phyloP scores from a whole-genome alignment of 2,888 invertebrate species.

The Bhutanitis thaidina region DNA sequence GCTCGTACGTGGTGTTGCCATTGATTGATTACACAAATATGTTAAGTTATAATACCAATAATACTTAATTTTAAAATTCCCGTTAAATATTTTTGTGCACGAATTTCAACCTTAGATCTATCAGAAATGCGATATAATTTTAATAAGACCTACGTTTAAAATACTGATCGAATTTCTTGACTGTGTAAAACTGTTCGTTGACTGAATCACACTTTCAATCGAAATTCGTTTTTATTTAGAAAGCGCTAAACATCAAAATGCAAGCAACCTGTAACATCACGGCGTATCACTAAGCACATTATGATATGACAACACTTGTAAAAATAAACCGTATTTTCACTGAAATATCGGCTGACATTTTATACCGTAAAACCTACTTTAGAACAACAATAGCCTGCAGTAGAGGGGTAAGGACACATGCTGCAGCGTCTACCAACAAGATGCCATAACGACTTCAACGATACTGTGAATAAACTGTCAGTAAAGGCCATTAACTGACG shows the following conservation, averaged over 20 bases:
- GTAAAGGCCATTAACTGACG: background rate
- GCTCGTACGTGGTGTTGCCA: conserved; percentile 61
- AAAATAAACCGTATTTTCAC: conserved; percentile 37
- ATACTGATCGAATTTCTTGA: conserved; percentile 48
- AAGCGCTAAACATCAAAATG: conserved; percentile 41
- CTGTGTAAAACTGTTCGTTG: conserved; percentile 22
- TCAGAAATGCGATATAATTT: conserved; percentile 49
- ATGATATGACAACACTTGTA: conserved; percentile 59
- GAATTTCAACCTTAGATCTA: conserved; percentile 54
- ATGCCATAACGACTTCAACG: conserved; percentile 19
- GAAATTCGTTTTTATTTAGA: conserved; percentile 22
- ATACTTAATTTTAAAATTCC: conserved; percentile 45
- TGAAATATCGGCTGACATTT: conserved; percentile 29
- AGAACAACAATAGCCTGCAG: conserved; percentile 52
- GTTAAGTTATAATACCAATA: conserved; percentile 42
- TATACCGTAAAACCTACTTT: conserved; percentile 39
- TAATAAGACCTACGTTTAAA: conserved; percentile 48
- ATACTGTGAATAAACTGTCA: conserved; percentile 33
- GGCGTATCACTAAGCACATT: conserved; percentile 44
- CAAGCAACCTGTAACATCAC: conserved; percentile 40
- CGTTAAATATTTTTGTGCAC: conserved; percentile 71
- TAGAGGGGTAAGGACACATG: conserved; percentile 22
- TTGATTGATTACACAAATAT: conserved; percentile 35
- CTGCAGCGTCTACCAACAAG: conserved; percentile 28
- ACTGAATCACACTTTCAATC: conserved; percentile 15